Percentiles rank a stretch among this genome's conserved stretches.
These are phyloP conservation scores for Zootoca vivipara DNA, from an alignment of 2,113 vertebrate genomes.

Conservation along the genomic window DNA sequence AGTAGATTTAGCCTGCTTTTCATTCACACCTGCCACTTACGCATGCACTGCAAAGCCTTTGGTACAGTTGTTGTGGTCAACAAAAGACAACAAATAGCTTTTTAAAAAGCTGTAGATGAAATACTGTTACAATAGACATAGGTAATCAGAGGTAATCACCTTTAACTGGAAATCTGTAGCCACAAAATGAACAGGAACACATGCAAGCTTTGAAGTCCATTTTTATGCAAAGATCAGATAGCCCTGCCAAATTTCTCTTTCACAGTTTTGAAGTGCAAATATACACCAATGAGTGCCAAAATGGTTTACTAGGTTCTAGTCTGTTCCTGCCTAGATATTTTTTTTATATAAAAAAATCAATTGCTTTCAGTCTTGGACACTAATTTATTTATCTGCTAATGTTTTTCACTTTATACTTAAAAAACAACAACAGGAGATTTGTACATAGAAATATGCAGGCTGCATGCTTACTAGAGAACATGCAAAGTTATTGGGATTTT, in stretches of 20 bases:
- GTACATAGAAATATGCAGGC: neutral
- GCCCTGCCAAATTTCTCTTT: conserved; percentile 71
- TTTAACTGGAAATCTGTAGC: conserved; percentile 74
- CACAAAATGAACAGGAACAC: conserved; percentile 74
- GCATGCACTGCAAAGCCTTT: conserved; percentile 74
- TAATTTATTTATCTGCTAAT: conserved; percentile 32
- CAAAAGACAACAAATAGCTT: conserved; percentile 95
- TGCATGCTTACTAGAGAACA: neutral
- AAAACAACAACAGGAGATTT: neutral
- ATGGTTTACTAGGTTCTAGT: conserved; percentile 51
- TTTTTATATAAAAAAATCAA: neutral
- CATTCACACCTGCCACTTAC: conserved; percentile 86
- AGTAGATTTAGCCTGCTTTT: conserved; percentile 82
- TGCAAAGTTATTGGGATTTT: neutral
- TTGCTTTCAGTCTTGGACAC: neutral
- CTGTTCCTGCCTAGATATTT: conserved; percentile 21
- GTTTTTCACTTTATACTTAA: conserved; percentile 2
- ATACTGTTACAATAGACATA: conserved; percentile 80
- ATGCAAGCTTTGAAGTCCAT: conserved; percentile 83
- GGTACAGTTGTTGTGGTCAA: conserved; percentile 83
- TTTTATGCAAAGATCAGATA: conserved; percentile 88
- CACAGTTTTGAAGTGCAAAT: conserved; percentile 82
- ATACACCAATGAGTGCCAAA: conserved; percentile 75
- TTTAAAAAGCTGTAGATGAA: conserved; percentile 83
- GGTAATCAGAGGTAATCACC: conserved; percentile 82